phyloP scores from a whole-genome alignment of 1,140 invertebrate species.

The Ceratitis capitata region DNA sequence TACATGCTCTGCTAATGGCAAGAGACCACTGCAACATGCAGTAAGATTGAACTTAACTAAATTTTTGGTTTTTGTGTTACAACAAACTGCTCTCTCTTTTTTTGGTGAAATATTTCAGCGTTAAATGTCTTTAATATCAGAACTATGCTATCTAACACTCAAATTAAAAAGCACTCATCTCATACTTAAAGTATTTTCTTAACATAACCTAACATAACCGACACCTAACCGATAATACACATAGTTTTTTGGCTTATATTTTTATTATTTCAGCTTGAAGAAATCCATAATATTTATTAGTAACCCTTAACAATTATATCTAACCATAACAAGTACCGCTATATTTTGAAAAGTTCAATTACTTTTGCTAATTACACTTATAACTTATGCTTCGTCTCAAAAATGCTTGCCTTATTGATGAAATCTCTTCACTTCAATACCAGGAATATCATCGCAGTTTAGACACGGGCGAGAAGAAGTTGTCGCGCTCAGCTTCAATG shows the following conservation, averaged over 20 bases:
- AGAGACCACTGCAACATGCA: slow-evolving; percentile 62
- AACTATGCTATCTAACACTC: too few relatives aligned
- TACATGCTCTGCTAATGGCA: slow-evolving; percentile 69
- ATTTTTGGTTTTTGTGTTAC: background rate
- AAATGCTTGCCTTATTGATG: background rate
- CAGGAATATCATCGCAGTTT: slow-evolving; percentile 83
- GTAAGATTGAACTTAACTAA: slow-evolving; percentile 53
- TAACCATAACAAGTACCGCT: background rate
- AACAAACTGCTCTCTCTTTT: too few relatives aligned
- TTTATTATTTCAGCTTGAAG: too few relatives aligned
- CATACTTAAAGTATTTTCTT: background rate
- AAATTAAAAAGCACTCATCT: background rate
- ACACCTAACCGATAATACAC: too few relatives aligned
- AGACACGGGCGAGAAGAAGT: slow-evolving; percentile 78
- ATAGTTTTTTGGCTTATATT: too few relatives aligned
- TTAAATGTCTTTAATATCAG: background rate
- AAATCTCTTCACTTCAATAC: slow-evolving; percentile 30
- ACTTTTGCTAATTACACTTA: slow-evolving; percentile 6
- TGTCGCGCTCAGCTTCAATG: slow-evolving; percentile 74
- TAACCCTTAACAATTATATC: too few relatives aligned
- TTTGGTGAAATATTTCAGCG: background rate
- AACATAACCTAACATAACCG: too few relatives aligned
- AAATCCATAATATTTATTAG: too few relatives aligned
- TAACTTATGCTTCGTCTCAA: background rate
- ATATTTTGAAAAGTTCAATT: slow-evolving; percentile 13